Conservation (phyloP, 2,888 invertebrate genomes). For the Drosophila tripunctata region DNA sequence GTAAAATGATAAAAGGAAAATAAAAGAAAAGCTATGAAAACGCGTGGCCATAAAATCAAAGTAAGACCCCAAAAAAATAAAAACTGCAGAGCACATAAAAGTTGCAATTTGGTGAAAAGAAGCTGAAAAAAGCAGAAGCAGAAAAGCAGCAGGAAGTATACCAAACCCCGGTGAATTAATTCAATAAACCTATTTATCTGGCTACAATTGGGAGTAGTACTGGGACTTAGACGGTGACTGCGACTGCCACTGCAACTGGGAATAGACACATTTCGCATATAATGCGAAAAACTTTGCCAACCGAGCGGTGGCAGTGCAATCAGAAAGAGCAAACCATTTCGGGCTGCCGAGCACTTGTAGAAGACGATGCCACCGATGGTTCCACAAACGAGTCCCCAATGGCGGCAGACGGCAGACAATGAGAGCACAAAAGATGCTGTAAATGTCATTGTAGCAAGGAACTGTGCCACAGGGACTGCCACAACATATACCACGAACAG, state of each 20-base stretch:
- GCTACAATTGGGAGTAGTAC: constrained; percentile 6
- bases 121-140: constrained; percentile 7
- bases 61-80: constrained; percentile 27
- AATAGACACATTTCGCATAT: constrained; percentile 56
- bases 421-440: constrained; percentile 66
- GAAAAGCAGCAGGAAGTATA: not conserved
- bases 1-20: not conserved
- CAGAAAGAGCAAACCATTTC: constrained; percentile 37
- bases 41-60: constrained; percentile 37
- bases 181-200: constrained; percentile 75
- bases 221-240: constrained; percentile 8
- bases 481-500: constrained; percentile 18
- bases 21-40: constrained; percentile 26
- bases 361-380: constrained; percentile 51
- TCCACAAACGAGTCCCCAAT: constrained; percentile 75
- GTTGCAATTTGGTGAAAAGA: constrained; percentile 39
- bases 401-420: constrained; percentile 59
- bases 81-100: constrained; percentile 47
- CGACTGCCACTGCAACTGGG: constrained; percentile 19
- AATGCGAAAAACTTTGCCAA: constrained; percentile 69
- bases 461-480: constrained; percentile 69
- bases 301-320: constrained; percentile 63
- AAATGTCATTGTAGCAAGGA: constrained; percentile 71
- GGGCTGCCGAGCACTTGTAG: constrained; percentile 33
- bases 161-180: constrained; percentile 60